phyloP scores from a whole-genome alignment of 2,797 vertebrate genomes.

The Jordanella pulchra region DNA sequence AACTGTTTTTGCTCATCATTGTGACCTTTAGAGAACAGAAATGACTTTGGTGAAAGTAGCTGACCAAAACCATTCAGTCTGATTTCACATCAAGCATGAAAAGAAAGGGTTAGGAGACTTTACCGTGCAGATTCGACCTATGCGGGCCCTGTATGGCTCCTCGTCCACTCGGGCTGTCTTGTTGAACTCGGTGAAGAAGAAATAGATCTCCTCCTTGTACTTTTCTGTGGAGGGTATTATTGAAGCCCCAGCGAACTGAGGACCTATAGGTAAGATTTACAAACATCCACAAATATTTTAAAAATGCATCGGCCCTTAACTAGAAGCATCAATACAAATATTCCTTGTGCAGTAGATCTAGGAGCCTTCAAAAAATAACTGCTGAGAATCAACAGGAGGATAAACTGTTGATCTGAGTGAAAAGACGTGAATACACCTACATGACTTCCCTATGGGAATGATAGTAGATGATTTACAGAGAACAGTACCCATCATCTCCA shows the following conservation, averaged over 20 bases:
- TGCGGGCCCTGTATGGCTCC: slow-evolving; percentile 80
- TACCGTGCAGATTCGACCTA: slow-evolving; percentile 84
- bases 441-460: slow-evolving; percentile 18
- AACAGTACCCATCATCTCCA: slow-evolving; percentile 54
- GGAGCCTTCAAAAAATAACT: not conserved
- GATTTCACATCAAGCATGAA: not conserved
- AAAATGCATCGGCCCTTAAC: not conserved
- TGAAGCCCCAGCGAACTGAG: slow-evolving; percentile 82
- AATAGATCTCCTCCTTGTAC: slow-evolving; percentile 82
- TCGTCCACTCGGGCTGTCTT: slow-evolving; percentile 79
- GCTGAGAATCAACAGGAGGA: not conserved
- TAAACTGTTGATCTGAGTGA: slow-evolving; percentile 7
- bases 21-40: not conserved
- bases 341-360: not conserved
- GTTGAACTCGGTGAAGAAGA: slow-evolving; percentile 86
- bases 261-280: slow-evolving; percentile 64
- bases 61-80: not conserved
- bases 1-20: too few species aligned
- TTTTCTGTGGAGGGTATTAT: slow-evolving; percentile 73
- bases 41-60: not conserved
- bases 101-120: not conserved
- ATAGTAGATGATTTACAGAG: slow-evolving; percentile 39
- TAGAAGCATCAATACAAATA: not conserved
- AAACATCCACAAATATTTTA: not conserved
- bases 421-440: slow-evolving; percentile 28